Base-by-base conservation (phyloP, 2,797 vertebrate species). In the Arctocebus calabarensis region DNA sequence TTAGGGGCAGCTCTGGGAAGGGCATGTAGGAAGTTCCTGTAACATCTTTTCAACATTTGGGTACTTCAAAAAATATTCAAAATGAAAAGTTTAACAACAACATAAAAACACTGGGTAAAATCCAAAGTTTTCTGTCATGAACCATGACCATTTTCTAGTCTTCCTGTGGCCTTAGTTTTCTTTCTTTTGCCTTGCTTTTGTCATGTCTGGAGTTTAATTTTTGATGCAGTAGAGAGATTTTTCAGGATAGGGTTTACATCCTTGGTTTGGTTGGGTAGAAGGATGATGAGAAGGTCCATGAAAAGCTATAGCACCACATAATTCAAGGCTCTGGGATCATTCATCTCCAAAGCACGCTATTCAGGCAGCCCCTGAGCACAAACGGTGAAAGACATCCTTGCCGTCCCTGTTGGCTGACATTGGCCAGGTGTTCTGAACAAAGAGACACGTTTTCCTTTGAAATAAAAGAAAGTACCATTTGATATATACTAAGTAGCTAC, bases 11-110 rank as follows among this genome's bases (percentile, higher is more conserved):
- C 40, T 74, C 48, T 25, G 6, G 75, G n/a, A 73, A 90, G 17
- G 6, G 8, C 22, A 74, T 17, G 34, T 0, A 29, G 71, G n/a
- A 91, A 87, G 1, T 74, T 43, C 32, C 29, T 66, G 10, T 64
- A 37, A 23, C 27, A n/a, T 70, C 23, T 87, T 87, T 52, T 23
- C 74, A 93, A 71, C 45, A 91, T 95, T 55, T 27, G 34, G 88
- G 25, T 5, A 71, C n/a, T 61, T 61, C 5, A 23, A 79, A 86
- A 88, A 78, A 48, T 52, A 45, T 62, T 64, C 11, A 48, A 94
- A 88, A 73, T 74, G 40, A 62, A 88, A 88, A 62, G 10, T 13
- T 7, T 10, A 55, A 61, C 34, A 40, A 62, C 86, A 84, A 27
- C 48, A 52, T 16, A 52, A 52, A 75, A 84, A 48, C 27, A 64